Percentiles rank a stretch among this genome's conserved stretches.
Evolutionary conservation across 2,888 invertebrate genomes (phyloP).

Genomic region (Pogonocherus hispidulus): DNA sequence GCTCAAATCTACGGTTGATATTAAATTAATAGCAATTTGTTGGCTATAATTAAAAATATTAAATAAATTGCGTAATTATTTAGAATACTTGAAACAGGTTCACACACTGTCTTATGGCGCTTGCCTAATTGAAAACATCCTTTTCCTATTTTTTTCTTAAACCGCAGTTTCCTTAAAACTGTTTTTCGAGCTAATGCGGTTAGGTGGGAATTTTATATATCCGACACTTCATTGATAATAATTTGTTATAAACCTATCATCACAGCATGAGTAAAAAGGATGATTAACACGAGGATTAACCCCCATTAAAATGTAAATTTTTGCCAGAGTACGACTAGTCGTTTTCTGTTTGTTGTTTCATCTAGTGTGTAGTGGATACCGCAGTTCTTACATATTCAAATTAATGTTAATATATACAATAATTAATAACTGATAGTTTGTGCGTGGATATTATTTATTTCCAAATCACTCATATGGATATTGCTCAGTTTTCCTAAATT

Average conservation of each 20-base stretch:
- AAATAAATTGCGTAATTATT: no score
- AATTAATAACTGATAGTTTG: conserved; percentile 12
- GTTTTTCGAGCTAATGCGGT: conserved; percentile 21
- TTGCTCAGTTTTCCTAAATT: no score
- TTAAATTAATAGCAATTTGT: no score
- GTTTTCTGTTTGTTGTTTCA: conserved; percentile 8
- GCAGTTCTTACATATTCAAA: background rate
- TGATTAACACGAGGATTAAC: conserved; percentile 26
- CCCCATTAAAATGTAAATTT: conserved; percentile 21
- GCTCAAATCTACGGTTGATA: no score
- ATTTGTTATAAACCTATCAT: background rate
- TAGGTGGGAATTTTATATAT: conserved; percentile 31
- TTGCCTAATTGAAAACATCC: conserved; percentile 34
- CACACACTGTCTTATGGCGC: conserved; percentile 19
- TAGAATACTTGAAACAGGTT: conserved; percentile 12
- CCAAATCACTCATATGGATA: no score
- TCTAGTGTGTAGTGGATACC: background rate
- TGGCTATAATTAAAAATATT: no score
- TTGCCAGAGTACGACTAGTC: background rate
- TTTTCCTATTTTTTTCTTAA: conserved; percentile 37
- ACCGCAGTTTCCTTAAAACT: conserved; percentile 33
- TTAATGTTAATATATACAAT: background rate
- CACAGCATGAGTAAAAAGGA: conserved; percentile 17
- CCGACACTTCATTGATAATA: conserved; percentile 2
- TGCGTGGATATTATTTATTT: no score